A percentile compares a stretch with the other conserved stretches of the same genome.
Evolutionary conservation across 2,888 invertebrate genomes (phyloP).

Genomic region (Ophioninae sp.): DNA sequence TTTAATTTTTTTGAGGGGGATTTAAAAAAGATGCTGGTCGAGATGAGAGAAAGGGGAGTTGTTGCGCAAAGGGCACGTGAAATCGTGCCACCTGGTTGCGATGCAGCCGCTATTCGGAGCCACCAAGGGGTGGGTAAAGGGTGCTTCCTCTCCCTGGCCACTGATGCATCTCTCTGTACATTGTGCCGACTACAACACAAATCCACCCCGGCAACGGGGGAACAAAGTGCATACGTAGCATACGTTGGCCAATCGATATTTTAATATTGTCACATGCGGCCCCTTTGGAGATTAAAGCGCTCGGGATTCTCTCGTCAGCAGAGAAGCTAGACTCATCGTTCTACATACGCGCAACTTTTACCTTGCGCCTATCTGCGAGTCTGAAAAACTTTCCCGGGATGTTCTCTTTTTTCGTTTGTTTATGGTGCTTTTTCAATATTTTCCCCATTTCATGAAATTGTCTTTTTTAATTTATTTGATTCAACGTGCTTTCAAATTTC

Average conservation of each 20-base stretch:
- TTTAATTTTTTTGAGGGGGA: no score
- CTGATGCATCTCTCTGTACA: conserved; percentile 36
- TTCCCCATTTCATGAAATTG: no score
- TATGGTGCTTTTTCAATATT: background rate
- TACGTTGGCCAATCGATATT: conserved; percentile 81
- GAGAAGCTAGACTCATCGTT: conserved; percentile 23
- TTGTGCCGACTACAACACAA: conserved; percentile 11
- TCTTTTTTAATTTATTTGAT: no score
- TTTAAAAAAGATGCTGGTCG: background rate
- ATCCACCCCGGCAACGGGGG: conserved; percentile 45
- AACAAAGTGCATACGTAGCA: conserved; percentile 81
- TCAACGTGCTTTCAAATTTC: no score
- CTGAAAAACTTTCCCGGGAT: background rate
- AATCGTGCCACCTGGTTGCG: conserved; percentile 28
- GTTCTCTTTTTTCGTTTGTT: background rate
- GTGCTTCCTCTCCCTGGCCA: conserved; percentile 21
- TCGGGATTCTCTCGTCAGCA: conserved; percentile 57
- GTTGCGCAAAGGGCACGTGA: conserved; percentile 33
- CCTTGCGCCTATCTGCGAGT: no score
- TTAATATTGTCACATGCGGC: conserved; percentile 78
- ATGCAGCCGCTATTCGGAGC: conserved; percentile 18
- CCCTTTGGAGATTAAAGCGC: conserved; percentile 72
- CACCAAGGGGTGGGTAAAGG: conserved; percentile 14
- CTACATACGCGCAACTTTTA: conserved; percentile 17
- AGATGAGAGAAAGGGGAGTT: conserved; percentile 9